Evolutionary conservation across 1,140 invertebrate species (phyloP).

Genomic region (Drosophila sturtevanti): DNA sequence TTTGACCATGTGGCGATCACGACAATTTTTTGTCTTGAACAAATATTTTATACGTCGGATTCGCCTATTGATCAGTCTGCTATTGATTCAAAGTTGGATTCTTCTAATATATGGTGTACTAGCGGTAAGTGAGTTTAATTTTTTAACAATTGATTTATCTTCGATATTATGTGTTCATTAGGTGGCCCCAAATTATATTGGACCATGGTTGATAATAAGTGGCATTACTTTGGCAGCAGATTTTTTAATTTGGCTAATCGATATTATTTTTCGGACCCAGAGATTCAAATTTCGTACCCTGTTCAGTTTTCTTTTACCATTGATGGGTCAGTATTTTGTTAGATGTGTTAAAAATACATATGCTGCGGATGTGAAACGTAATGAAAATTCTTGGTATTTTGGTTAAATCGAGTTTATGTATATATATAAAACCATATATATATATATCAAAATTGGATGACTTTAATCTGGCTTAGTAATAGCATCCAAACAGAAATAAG

Average conservation of each 20-base stretch:
- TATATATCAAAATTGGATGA: no score
- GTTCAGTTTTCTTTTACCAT: neutral
- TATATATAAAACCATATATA: no score
- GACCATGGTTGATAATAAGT: neutral
- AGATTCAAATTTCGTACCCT: neutral
- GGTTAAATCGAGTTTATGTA: no score
- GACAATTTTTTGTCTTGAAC: neutral
- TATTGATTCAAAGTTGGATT: neutral
- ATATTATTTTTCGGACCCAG: neutral
- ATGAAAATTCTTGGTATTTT: no score
- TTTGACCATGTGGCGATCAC: neutral
- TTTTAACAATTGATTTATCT: no score
- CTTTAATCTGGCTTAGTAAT: no score
- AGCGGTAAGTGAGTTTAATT: no score
- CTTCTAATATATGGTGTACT: neutral
- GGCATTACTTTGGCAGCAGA: neutral
- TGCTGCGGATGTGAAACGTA: no score
- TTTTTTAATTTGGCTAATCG: neutral
- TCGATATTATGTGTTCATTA: neutral
- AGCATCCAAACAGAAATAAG: no score
- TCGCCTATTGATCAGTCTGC: neutral
- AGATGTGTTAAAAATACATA: no score
- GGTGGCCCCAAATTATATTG: neutral
- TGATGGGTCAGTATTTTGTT: neutral
- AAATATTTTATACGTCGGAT: neutral